Evolutionary conservation across 2,113 vertebrate genomes (phyloP).

Genomic region (Ictalurus furcatus): DNA sequence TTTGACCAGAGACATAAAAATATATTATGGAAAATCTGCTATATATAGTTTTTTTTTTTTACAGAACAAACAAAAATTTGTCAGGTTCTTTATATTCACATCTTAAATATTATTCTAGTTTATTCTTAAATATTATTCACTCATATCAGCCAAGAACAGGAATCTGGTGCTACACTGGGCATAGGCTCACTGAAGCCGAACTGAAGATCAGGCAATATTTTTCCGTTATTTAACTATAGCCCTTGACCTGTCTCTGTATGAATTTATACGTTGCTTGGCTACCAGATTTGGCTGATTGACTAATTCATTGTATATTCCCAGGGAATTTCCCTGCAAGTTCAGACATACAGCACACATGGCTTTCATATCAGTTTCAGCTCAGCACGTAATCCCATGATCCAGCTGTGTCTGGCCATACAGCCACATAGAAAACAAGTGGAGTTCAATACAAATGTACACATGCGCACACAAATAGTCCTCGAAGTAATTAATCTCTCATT

Average conservation of each 20-base stretch:
- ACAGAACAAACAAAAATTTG: neutral
- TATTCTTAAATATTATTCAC: neutral
- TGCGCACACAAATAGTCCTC: constrained; percentile 13
- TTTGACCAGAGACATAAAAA: neutral
- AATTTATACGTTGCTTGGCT: neutral
- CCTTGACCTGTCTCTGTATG: neutral
- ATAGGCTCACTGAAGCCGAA: neutral
- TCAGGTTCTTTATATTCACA: neutral
- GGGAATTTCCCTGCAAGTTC: neutral
- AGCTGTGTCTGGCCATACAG: neutral
- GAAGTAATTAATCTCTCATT: constrained; percentile 29
- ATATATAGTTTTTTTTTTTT: no score
- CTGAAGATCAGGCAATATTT: neutral
- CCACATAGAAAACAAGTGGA: neutral
- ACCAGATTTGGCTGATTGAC: neutral
- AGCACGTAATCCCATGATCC: constrained; percentile 1
- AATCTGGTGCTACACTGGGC: no score
- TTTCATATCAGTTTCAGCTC: constrained; percentile 3
- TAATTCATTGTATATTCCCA: neutral
- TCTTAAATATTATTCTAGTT: neutral
- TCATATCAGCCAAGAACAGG: no score
- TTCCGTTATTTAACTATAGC: neutral
- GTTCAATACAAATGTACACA: neutral
- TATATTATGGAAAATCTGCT: neutral
- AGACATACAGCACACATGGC: neutral